These are phyloP conservation scores for Pyrocephalus nanus DNA, from an alignment of 2,797 vertebrate species.

Conservation along the genomic window DNA sequence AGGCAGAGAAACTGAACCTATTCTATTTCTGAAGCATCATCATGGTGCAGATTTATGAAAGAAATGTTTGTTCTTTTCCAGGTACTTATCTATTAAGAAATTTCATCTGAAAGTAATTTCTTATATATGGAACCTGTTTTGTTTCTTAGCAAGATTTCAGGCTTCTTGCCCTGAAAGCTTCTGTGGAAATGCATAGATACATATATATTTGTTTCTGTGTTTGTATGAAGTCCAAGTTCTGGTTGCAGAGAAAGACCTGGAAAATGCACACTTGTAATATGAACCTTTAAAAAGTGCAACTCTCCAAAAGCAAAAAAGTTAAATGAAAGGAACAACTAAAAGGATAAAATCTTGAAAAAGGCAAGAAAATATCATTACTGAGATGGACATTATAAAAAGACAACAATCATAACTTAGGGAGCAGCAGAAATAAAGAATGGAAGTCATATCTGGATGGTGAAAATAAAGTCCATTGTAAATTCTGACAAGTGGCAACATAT, in stretches of 20 bases:
- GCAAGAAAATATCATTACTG: background rate
- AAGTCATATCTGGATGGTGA: background rate
- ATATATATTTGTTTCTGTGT: background rate
- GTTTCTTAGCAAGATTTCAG: background rate
- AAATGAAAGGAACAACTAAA: background rate
- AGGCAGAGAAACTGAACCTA: background rate
- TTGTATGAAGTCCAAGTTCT: background rate
- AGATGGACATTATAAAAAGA: background rate
- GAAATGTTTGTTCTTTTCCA: background rate
- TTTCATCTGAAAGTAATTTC: background rate
- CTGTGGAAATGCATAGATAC: background rate
- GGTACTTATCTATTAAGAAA: background rate
- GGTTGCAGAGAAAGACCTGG: background rate
- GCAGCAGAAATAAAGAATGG: background rate
- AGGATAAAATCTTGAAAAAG: background rate
- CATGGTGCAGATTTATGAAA: background rate
- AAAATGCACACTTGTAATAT: background rate
- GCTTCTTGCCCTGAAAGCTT: background rate
- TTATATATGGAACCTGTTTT: background rate
- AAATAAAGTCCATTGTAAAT: background rate
- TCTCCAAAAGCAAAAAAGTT: background rate
- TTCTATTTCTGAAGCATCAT: background rate
- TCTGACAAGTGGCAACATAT: background rate
- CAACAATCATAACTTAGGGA: background rate
- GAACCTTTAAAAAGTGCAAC: background rate